A percentile compares a stretch with the other conserved stretches of the same genome.
phyloP scores from a whole-genome alignment of 1,140 invertebrate genomes.

The Phymorhynchus buccinoides region DNA sequence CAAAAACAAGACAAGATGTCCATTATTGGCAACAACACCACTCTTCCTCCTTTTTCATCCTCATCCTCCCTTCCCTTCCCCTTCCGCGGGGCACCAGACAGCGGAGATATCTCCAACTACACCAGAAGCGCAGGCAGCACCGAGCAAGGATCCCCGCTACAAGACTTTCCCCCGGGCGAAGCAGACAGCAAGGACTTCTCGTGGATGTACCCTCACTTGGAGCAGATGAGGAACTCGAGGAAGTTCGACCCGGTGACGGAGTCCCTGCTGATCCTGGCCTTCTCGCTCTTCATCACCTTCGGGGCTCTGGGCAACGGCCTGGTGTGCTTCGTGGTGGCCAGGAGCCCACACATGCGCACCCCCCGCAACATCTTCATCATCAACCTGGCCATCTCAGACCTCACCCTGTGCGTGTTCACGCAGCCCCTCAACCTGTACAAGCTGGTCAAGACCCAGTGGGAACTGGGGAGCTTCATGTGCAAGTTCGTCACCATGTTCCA shows the following conservation, averaged over 20 bases:
- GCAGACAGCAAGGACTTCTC: not conserved
- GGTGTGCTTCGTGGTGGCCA: conserved; percentile 84
- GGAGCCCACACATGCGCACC: conserved; percentile 87
- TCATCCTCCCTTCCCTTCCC: not conserved
- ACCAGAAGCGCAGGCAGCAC: not conserved
- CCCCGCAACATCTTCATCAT: conserved; percentile 91
- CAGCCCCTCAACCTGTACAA: conserved; percentile 89
- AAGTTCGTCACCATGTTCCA: conserved; percentile 87
- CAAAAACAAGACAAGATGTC: not conserved
- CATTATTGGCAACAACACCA: not conserved
- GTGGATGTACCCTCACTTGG: conserved; percentile 33
- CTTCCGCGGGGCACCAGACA: not conserved
- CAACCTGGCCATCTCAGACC: conserved; percentile 89
- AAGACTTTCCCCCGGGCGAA: not conserved
- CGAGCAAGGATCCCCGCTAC: not conserved
- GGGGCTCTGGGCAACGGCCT: conserved; percentile 86
- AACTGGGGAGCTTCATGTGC: conserved; percentile 78
- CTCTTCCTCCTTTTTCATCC: not conserved
- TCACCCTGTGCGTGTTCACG: conserved; percentile 87
- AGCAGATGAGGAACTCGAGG: conserved; percentile 34
- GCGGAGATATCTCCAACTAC: not conserved
- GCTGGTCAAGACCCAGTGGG: conserved; percentile 76
- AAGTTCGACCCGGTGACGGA: conserved; percentile 57
- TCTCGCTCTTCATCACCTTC: conserved; percentile 83
- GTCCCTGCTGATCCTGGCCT: conserved; percentile 79